Percentiles rank a stretch among this genome's conserved stretches.
phyloP scores from a whole-genome alignment of 2,797 vertebrate genomes.

The Cheirogaleus major region DNA sequence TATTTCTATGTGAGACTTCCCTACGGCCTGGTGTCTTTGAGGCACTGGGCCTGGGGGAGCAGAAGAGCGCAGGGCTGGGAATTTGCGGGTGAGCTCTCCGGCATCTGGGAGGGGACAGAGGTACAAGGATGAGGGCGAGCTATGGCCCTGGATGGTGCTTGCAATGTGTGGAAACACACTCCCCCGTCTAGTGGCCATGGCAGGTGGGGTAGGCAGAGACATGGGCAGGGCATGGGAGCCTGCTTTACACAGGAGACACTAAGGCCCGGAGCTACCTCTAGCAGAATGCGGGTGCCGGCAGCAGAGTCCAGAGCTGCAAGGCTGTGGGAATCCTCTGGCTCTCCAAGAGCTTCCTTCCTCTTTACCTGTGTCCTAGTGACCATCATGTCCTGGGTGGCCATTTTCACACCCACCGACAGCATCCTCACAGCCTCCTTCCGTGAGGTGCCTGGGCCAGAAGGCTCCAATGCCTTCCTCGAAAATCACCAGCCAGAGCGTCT shows the following conservation, averaged over 20 bases:
- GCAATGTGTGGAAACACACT: background rate
- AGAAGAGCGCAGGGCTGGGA: background rate
- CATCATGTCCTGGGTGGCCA: slow-evolving; percentile 80
- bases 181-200: background rate
- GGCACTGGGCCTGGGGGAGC: too few relatives aligned
- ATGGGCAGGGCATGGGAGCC: background rate
- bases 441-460: slow-evolving; percentile 77
- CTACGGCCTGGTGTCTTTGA: background rate
- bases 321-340: background rate
- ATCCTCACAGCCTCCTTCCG: slow-evolving; percentile 83
- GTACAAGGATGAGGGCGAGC: background rate
- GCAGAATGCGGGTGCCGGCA: accelerated
- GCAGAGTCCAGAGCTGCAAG: background rate
- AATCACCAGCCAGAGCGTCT: background rate
- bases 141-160: background rate
- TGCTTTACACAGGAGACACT: background rate
- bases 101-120: background rate
- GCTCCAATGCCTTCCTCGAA: slow-evolving; percentile 34
- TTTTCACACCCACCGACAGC: slow-evolving; percentile 80
- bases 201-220: background rate
- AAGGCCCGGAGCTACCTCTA: background rate
- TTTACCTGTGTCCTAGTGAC: slow-evolving; percentile 68
- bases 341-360: accelerated
- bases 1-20: background rate
- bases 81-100: background rate